Base-by-base conservation (phyloP, 1,140 invertebrate species). In the Phymastichus coffea region DNA sequence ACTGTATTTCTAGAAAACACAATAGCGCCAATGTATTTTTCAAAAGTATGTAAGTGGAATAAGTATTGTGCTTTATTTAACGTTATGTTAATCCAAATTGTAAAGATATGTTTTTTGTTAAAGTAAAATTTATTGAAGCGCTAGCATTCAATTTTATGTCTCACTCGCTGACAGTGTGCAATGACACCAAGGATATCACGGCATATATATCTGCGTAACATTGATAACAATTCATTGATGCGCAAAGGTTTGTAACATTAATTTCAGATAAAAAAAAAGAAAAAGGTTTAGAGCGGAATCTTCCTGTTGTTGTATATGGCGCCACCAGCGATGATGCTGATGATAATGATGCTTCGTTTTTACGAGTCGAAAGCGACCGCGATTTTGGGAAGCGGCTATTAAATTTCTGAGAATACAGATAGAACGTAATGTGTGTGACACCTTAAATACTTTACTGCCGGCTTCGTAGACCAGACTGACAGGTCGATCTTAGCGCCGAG, bases 361-460 rank as follows among this genome's bases (percentile, higher is more conserved):
- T 57, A 57, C 37, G 46, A 57, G 46, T 57, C 37, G 55, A 57
- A 57, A 57, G 55, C 17, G 37, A 26, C 46, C 55, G 37, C 26
- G 26, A 57, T 49, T 57, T 40, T 41, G 7, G 17, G 35, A 17
- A 38, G 23, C 3, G 10, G 28, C 46, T n/a, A 35, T 48, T 35
- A 33, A 48, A 48, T 48, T 22, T 14, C 9, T 33, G 19, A 17
- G n/a, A 15, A 22, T 14, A 7, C 9, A 48, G 10, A 48, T 30
- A 51, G n/a, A 38, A 51, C 23, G 14, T 37, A 26, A 38, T 17
- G 14, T n/a, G 30, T 53, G 51, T 53, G 51, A 53, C 38, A 53
- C 51, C 38, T 53, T 9, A 23, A 37, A 37, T n/a, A 14, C n/a
- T n/a, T n/a, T n/a, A n/a, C n/a, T n/a, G n/a, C n/a, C n/a, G n/a